Percentiles rank a stretch among this genome's conserved stretches.
Evolutionary conservation across 2,888 invertebrate species (phyloP).

Genomic region (Leucophenga maculata): DNA sequence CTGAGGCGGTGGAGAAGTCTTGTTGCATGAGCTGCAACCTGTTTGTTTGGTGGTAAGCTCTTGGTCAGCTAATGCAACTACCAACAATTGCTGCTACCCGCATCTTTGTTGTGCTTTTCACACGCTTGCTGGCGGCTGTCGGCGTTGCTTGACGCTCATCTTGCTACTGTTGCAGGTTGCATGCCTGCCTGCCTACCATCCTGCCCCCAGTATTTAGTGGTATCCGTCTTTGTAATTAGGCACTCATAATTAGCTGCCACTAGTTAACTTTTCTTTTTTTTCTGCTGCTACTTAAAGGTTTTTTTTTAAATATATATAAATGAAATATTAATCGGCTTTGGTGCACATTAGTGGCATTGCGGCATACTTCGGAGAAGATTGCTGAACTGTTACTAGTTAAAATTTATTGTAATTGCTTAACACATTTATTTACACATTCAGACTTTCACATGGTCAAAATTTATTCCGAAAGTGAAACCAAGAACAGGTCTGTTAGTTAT

Average conservation of each 20-base stretch:
- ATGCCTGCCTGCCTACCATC: background rate
- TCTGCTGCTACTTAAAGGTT: background rate
- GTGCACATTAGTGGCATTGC: too few relatives aligned
- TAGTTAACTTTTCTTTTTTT: slow-evolving; percentile 20
- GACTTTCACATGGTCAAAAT: too few relatives aligned
- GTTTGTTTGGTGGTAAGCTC: slow-evolving; percentile 34
- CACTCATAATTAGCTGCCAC: slow-evolving; percentile 55
- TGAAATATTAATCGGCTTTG: too few relatives aligned
- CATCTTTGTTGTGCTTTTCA: slow-evolving; percentile 39
- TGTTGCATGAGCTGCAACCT: slow-evolving; percentile 35
- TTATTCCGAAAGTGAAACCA: too few relatives aligned
- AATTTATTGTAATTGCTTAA: too few relatives aligned
- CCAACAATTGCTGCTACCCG: slow-evolving; percentile 15
- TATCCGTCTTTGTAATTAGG: slow-evolving; percentile 66
- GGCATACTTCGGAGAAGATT: too few relatives aligned
- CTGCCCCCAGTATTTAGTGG: slow-evolving; percentile 37
- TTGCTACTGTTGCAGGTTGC: slow-evolving; percentile 13
- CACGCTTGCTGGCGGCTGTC: slow-evolving; percentile 33
- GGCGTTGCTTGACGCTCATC: background rate
- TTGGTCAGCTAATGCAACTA: background rate
- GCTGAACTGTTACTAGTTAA: too few relatives aligned
- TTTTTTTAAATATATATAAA: background rate
- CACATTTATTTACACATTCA: too few relatives aligned
- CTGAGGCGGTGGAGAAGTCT: slow-evolving; percentile 23
- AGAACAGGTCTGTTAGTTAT: too few relatives aligned